Base-by-base conservation (phyloP, 2,797 vertebrate genomes). In the Thalassophryne amazonica region DNA sequence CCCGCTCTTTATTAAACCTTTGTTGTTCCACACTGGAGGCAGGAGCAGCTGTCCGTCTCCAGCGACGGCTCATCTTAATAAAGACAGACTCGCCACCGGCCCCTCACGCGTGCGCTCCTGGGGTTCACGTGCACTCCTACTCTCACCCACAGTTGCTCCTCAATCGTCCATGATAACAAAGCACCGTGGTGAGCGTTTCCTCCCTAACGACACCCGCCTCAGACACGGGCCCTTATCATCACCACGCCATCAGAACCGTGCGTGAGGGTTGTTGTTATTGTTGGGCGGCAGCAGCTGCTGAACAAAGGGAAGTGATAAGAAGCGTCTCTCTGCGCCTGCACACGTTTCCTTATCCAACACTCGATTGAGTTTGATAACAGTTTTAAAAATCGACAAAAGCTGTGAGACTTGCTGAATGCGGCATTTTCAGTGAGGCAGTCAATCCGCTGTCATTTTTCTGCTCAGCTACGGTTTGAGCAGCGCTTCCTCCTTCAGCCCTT, bases 1-100 rank as follows among this genome's bases (percentile, higher is more conserved):
- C 80, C 74, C 62, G 49, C 52, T 56, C 63, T 79, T 88, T 86
- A 83, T 88, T 87, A 86, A 80, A 84, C 56, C 75, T 69, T 69
- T 70, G 60, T 73, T 73, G 55, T 60, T 55, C 35, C 37, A 48
- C 71, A 83, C 75, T 80, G 79, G 74, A 63, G 29, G 61, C 74
- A 31, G 72, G 22, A 76, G 73, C 79, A 59, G 72, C 78, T 65
- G 65, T 71, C 56, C 71, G 31, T 76, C 65, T 68, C 66, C 23
- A 51, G 60, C 75, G 71, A 80, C 52, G 36, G 16, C 29, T 37
- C 65, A 28, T 68, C 75, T 85, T 81, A 84, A 86, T 86, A 88
- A 87, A 86, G 76, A 80, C 37, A 80, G 54, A 80, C 77, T 88
- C 83, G 72, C 63, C 12, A 61, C 53, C 46, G 32, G 56, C 50